Evolutionary conservation across 2,888 invertebrate genomes (phyloP).

Genomic region (Saturnia japonica): DNA sequence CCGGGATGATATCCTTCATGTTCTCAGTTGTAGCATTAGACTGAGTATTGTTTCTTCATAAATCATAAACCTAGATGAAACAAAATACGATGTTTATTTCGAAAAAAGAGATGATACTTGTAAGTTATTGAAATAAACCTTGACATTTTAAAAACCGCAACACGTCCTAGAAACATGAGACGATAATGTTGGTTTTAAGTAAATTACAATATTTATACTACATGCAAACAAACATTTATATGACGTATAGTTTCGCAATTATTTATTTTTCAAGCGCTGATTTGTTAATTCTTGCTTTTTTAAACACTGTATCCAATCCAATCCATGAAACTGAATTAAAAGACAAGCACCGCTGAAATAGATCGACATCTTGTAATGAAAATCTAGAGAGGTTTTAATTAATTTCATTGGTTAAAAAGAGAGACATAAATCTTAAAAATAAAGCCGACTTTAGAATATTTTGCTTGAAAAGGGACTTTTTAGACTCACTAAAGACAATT

Average conservation of each 20-base stretch:
- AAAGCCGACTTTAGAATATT: not conserved
- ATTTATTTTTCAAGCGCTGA: not conserved
- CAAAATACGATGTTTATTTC: not conserved
- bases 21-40: too few species aligned
- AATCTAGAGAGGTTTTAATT: not conserved
- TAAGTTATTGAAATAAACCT: conserved; percentile 44
- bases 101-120: not conserved
- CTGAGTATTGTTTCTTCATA: not conserved
- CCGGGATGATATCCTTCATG: too few species aligned
- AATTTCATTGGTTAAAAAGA: not conserved
- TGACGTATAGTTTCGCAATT: not conserved
- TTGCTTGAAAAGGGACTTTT: not conserved
- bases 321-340: not conserved
- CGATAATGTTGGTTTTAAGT: conserved; percentile 33
- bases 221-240: not conserved
- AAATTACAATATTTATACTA: conserved; percentile 13
- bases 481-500: not conserved
- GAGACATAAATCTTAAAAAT: not conserved
- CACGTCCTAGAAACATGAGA: conserved; percentile 60
- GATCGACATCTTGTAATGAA: not conserved
- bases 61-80: not conserved
- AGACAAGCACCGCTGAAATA: not conserved
- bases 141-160: conserved; percentile 61
- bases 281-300: not conserved
- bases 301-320: not conserved